These are phyloP conservation scores for Xenentodon cancila DNA, from an alignment of 2,797 vertebrate species.

Conservation along the genomic window DNA sequence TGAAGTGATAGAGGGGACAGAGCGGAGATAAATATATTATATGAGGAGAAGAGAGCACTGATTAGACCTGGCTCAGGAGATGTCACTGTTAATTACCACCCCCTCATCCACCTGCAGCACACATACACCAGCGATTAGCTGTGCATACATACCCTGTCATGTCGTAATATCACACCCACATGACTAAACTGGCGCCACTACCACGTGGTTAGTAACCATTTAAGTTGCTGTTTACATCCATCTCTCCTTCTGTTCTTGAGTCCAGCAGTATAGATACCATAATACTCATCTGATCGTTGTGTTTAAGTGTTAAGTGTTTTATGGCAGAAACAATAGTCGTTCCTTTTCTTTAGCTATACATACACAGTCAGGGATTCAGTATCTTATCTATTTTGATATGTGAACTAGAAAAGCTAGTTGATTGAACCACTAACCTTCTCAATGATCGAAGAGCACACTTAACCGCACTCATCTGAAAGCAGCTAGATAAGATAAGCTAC, in stretches of 20 bases:
- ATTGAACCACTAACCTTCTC: no score
- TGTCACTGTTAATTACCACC: conserved; percentile 81
- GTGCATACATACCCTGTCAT: conserved; percentile 11
- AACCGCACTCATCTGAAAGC: no score
- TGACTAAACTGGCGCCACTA: conserved; percentile 8
- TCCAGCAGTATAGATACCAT: no score
- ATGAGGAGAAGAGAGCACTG: conserved; percentile 63
- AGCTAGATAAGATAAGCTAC: no score
- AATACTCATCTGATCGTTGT: no score
- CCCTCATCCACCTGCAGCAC: conserved; percentile 81
- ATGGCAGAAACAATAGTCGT: no score
- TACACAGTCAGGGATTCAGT: no score
- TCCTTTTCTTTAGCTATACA: no score
- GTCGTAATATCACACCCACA: conserved; percentile 16
- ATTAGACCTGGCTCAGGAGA: conserved; percentile 74
- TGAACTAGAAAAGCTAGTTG: no score
- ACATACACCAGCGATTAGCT: conserved; percentile 77
- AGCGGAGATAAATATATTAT: conserved; percentile 69
- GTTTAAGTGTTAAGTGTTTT: no score
- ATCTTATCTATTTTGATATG: no score
- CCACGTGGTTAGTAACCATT: background rate
- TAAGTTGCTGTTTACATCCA: background rate
- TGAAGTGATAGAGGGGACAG: conserved; percentile 60
- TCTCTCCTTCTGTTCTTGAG: background rate
- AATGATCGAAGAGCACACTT: no score